Conservation (phyloP, 2,888 invertebrate genomes). For the Hypena proboscidalis region DNA sequence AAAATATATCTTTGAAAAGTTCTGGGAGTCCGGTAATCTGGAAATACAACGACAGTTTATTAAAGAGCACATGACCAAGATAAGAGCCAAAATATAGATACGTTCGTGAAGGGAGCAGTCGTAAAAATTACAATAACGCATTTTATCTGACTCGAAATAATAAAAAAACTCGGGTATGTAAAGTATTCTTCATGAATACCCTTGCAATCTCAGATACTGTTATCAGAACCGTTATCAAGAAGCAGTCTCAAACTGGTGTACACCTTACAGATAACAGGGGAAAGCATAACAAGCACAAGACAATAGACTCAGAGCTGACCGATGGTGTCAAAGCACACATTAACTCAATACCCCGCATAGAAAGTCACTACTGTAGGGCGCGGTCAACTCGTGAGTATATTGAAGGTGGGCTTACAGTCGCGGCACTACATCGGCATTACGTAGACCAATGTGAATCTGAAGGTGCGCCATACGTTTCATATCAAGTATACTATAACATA, state of each 20-base stretch:
- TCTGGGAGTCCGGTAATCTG: too few relatives aligned
- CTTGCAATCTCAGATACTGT: constrained; percentile 9
- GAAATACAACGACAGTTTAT: too few relatives aligned
- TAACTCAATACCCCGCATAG: constrained; percentile 22
- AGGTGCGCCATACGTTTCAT: constrained; percentile 8
- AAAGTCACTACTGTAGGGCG: constrained; percentile 18
- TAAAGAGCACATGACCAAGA: too few relatives aligned
- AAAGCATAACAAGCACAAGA: constrained; percentile 14
- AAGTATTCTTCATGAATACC: constrained; percentile 14
- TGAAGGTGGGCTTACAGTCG: constrained; percentile 24
- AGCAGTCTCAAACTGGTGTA: not conserved
- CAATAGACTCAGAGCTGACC: constrained; percentile 6
- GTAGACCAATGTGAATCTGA: constrained; percentile 14
- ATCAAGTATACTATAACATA: constrained; percentile 27
- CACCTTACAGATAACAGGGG: constrained; percentile 15
- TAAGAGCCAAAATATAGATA: constrained; percentile 9
- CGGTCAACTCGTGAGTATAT: not conserved
- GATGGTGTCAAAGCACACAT: constrained; percentile 19
- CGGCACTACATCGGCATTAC: constrained; percentile 22
- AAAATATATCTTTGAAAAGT: too few relatives aligned
- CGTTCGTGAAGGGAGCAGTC: constrained; percentile 8
- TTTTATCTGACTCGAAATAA: constrained; percentile 8
- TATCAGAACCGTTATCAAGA: constrained; percentile 12
- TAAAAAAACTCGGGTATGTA: constrained; percentile 14
- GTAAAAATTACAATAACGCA: constrained; percentile 10